A percentile compares a stretch with the other conserved stretches of the same genome.
phyloP scores from a whole-genome alignment of 2,888 invertebrate species.

The Iselma pallidipennis region DNA sequence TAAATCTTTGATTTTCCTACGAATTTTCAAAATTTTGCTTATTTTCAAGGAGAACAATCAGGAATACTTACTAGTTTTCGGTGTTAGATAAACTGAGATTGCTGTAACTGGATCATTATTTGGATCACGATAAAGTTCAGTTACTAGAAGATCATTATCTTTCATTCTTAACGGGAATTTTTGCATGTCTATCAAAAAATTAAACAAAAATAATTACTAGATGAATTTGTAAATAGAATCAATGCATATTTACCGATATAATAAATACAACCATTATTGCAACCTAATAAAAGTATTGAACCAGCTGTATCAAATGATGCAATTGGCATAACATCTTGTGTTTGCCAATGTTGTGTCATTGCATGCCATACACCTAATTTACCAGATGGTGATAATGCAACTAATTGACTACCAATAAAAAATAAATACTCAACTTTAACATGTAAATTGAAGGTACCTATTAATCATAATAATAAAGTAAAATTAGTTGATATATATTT shows the following conservation, averaged over 20 bases:
- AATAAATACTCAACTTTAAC: slow-evolving; percentile 94
- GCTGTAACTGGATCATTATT: slow-evolving; percentile 96
- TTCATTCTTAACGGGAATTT: slow-evolving; percentile 99
- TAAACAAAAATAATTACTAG: slow-evolving; percentile 8
- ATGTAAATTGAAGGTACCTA: slow-evolving; percentile 87
- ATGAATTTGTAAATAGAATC: not conserved
- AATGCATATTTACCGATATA: slow-evolving; percentile 76
- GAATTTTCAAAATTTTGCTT: slow-evolving; percentile 1
- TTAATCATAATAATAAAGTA: slow-evolving; percentile 8
- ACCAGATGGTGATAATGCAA: slow-evolving; percentile 89
- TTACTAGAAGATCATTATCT: slow-evolving; percentile 96
- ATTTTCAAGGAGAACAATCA: not conserved
- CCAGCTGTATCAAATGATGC: slow-evolving; percentile 97
- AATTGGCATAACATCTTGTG: slow-evolving; percentile 94
- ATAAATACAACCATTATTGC: slow-evolving; percentile 95
- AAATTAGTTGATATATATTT: not conserved
- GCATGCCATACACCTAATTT: slow-evolving; percentile 99
- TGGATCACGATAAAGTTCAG: slow-evolving; percentile 94
- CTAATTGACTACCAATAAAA: slow-evolving; percentile 96
- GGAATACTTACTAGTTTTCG: slow-evolving; percentile 88
- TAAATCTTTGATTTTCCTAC: not conserved
- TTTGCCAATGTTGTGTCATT: slow-evolving; percentile 98
- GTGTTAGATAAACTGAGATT: slow-evolving; percentile 97
- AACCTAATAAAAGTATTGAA: slow-evolving; percentile 91
- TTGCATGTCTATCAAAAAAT: slow-evolving; percentile 84